A percentile compares a stretch with the other conserved stretches of the same genome.
phyloP scores from a whole-genome alignment of 2,797 vertebrate species.

The Denticeps clupeoides region DNA sequence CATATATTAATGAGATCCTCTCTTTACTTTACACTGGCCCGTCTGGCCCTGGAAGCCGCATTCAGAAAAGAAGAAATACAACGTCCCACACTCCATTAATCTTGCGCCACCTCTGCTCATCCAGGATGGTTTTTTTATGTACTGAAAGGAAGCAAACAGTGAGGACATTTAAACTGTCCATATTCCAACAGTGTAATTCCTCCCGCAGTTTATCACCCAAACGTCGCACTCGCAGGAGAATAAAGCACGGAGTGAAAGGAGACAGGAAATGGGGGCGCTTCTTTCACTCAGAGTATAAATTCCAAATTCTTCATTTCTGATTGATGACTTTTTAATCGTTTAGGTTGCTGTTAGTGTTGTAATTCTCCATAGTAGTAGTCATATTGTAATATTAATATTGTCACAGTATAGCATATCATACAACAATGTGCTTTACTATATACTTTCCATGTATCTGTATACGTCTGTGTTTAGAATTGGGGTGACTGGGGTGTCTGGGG shows the following conservation, averaged over 20 bases:
- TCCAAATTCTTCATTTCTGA: slow-evolving; percentile 27
- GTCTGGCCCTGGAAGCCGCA: slow-evolving; percentile 51
- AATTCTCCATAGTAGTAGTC: not conserved
- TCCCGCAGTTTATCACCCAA: slow-evolving; percentile 56
- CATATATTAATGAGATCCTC: slow-evolving; percentile 75
- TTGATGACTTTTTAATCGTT: slow-evolving; percentile 27
- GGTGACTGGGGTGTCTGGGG: no score
- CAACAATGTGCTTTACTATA: no score
- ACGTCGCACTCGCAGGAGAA: slow-evolving; percentile 18
- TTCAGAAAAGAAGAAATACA: slow-evolving; percentile 59
- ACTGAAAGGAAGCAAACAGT: slow-evolving; percentile 60
- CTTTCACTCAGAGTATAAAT: slow-evolving; percentile 10
- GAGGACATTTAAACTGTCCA: slow-evolving; percentile 55
- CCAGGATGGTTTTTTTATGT: slow-evolving; percentile 48
- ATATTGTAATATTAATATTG: no score
- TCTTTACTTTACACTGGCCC: slow-evolving; percentile 54
- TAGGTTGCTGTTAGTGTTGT: slow-evolving; percentile 1
- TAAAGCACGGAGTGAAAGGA: slow-evolving; percentile 18
- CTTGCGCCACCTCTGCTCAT: slow-evolving; percentile 42
- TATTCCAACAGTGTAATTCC: slow-evolving; percentile 57
- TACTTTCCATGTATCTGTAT: no score
- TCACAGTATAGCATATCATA: no score
- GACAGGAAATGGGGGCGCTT: not conserved
- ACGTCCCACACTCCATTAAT: slow-evolving; percentile 67
- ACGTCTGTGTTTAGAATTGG: no score